A percentile compares a stretch with the other conserved stretches of the same genome.
Conservation (phyloP, 2,888 invertebrate genomes). For the Ceriagrion tenellum region DNA sequence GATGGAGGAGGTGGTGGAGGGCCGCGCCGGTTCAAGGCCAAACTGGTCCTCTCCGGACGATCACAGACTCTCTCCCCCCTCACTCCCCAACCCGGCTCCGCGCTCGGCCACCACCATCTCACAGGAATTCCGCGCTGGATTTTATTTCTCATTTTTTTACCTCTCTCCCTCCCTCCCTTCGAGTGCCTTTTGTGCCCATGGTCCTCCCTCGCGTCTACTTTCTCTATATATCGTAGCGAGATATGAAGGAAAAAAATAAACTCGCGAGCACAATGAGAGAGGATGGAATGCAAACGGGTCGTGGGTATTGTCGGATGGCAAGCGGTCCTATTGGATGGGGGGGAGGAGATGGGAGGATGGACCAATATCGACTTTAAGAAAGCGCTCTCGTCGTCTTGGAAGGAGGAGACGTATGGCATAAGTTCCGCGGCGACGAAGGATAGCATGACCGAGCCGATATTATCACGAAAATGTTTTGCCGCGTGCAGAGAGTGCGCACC, state of each 20-base stretch:
- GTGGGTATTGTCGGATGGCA: conserved; percentile 2
- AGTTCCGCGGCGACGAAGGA: neutral
- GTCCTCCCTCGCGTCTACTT: conserved; percentile 6
- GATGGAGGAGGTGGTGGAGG: neutral
- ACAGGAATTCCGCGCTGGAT: conserved; percentile 60
- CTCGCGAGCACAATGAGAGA: neutral
- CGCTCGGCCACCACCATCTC: conserved; percentile 54
- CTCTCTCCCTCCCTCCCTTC: neutral
- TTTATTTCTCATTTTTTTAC: neutral
- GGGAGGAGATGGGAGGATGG: neutral
- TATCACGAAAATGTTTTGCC: neutral
- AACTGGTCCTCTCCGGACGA: conserved; percentile 53
- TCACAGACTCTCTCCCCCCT: neutral
- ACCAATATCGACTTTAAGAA: conserved; percentile 40
- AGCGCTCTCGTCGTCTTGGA: neutral
- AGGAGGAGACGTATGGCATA: neutral
- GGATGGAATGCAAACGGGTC: conserved; percentile 23
- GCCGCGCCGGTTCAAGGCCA: conserved; percentile 49
- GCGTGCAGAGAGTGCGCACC: neutral
- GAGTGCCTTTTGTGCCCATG: conserved; percentile 28
- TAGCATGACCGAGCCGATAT: neutral
- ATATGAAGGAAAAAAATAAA: neutral
- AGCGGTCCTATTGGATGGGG: neutral
- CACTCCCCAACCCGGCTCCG: neutral
- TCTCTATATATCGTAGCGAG: neutral